Conservation (phyloP, 2,888 invertebrate species). For the Hirtodrosophila duncani region DNA sequence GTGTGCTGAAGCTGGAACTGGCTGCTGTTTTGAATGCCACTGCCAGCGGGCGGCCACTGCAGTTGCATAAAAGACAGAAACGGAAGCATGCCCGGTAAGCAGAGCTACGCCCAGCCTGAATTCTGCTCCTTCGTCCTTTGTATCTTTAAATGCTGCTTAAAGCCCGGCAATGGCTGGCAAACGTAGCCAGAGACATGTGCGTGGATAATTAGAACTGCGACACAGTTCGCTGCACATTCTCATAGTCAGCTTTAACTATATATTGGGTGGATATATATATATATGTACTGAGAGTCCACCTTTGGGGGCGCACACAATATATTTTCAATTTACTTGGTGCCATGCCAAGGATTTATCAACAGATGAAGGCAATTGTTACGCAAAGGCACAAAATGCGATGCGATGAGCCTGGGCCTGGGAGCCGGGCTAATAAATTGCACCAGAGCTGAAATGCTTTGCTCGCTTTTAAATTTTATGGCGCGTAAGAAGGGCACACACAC, state of each 20-base stretch:
- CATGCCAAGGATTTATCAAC: conserved; percentile 71
- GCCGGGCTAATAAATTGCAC: conserved; percentile 67
- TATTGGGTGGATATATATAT: conserved; percentile 20
- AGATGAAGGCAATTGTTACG: conserved; percentile 71
- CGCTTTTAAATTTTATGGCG: conserved; percentile 73
- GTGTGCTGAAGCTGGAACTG: conserved; percentile 37
- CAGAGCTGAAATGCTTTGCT: conserved; percentile 72
- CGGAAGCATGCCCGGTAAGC: conserved; percentile 64
- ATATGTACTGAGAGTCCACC: conserved; percentile 28
- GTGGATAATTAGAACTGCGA: conserved; percentile 68
- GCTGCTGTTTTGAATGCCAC: conserved; percentile 72
- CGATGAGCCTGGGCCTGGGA: too few relatives aligned
- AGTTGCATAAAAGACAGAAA: conserved; percentile 71
- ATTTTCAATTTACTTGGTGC: conserved; percentile 70
- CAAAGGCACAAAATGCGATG: conserved; percentile 49
- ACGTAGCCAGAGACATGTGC: conserved; percentile 58
- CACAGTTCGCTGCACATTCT: conserved; percentile 65
- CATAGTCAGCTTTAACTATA: conserved; percentile 21
- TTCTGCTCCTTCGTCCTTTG: not conserved
- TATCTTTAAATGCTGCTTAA: conserved; percentile 34
- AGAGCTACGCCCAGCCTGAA: conserved; percentile 25
- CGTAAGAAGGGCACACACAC: conserved; percentile 58
- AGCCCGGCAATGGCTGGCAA: too few relatives aligned
- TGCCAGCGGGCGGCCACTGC: conserved; percentile 70
- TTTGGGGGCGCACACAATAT: conserved; percentile 33